Percentiles rank a stretch among this genome's conserved stretches.
Evolutionary conservation across 1,140 invertebrate species (phyloP).

Genomic region (Hyposmocoma kahamanoa): DNA sequence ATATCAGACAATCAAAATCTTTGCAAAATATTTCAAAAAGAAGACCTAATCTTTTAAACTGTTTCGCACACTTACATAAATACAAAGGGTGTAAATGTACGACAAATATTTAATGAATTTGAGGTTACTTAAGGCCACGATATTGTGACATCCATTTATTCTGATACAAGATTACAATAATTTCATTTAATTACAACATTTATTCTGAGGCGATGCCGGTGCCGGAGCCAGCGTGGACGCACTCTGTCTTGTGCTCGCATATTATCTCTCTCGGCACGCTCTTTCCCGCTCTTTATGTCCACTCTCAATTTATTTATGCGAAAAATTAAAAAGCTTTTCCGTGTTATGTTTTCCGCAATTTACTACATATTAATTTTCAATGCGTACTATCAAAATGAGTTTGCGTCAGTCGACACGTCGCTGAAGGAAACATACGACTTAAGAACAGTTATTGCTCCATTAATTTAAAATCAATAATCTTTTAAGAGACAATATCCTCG

Average conservation of each 20-base stretch:
- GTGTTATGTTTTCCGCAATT: conserved; percentile 29
- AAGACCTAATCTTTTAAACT: too few relatives aligned
- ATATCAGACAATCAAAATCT: too few relatives aligned
- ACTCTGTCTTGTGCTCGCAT: conserved; percentile 33
- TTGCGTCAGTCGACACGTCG: neutral
- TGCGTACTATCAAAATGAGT: neutral
- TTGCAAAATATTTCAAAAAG: too few relatives aligned
- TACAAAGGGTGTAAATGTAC: too few relatives aligned
- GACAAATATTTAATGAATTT: conserved; percentile 32
- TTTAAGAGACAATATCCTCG: conserved; percentile 21
- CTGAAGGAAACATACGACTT: neutral
- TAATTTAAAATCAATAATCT: conserved; percentile 17
- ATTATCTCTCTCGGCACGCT: conserved; percentile 26
- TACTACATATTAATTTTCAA: neutral
- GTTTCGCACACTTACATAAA: too few relatives aligned
- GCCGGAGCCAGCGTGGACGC: conserved; percentile 23
- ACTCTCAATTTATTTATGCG: conserved; percentile 42
- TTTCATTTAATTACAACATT: conserved; percentile 70
- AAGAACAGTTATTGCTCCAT: conserved; percentile 8
- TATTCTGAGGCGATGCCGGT: conserved; percentile 46
- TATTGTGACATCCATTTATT: conserved; percentile 62
- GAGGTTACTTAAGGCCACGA: conserved; percentile 38
- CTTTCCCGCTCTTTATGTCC: conserved; percentile 22
- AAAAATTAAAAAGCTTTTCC: conserved; percentile 48
- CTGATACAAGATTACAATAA: conserved; percentile 68